These are phyloP conservation scores for Syrmaticus mikado DNA, from an alignment of 2,113 vertebrate species.

Conservation along the genomic window DNA sequence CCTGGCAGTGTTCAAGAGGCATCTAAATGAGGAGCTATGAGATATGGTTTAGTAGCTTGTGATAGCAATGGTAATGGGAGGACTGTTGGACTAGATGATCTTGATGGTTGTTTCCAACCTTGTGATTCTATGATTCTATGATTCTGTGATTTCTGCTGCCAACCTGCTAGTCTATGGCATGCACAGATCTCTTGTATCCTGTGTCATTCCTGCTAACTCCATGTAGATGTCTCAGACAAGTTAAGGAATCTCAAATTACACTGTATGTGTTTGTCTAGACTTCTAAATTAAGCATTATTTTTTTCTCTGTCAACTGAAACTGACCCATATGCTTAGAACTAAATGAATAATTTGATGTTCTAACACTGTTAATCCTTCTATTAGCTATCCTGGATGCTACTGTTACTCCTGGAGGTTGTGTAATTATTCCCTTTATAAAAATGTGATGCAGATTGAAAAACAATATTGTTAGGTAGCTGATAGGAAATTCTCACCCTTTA, in stretches of 20 bases:
- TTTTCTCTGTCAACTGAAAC: background rate
- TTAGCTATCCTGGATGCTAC: background rate
- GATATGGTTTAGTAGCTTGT: too few relatives aligned
- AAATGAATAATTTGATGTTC: background rate
- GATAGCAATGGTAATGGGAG: too few relatives aligned
- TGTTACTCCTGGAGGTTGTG: background rate
- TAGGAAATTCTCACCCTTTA: background rate
- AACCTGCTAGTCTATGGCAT: background rate
- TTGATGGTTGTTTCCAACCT: too few relatives aligned
- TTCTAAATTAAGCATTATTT: background rate
- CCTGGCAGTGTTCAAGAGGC: too few relatives aligned
- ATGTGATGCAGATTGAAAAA: background rate
- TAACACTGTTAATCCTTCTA: background rate
- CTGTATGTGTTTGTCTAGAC: background rate
- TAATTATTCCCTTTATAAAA: background rate
- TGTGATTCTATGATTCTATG: too few relatives aligned
- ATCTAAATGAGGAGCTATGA: too few relatives aligned
- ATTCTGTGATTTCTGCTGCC: background rate
- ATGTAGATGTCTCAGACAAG: background rate
- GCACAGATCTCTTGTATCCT: background rate
- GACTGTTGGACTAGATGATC: too few relatives aligned
- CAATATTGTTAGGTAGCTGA: background rate
- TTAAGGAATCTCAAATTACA: background rate
- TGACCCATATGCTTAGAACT: background rate
- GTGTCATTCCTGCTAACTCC: background rate